phyloP scores from a whole-genome alignment of 2,888 invertebrate species.

The Lasius platythorax region DNA sequence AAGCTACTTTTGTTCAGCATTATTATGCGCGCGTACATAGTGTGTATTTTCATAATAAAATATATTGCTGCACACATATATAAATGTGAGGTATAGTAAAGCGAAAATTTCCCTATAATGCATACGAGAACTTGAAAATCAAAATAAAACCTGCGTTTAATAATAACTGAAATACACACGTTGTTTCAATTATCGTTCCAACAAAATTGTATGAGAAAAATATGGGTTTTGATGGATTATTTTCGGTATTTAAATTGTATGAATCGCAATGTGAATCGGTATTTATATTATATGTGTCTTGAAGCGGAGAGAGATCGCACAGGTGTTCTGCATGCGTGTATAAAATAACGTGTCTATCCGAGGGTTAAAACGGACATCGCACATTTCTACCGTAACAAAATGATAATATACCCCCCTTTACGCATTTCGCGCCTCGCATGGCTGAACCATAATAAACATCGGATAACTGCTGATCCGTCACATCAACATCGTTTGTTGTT shows the following conservation, averaged over 20 bases:
- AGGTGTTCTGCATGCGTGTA: conserved; percentile 15
- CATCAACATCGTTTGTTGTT: conserved; percentile 11
- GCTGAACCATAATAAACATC: conserved; percentile 38
- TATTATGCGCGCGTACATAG: background rate
- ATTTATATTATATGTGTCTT: conserved; percentile 3
- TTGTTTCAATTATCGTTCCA: background rate
- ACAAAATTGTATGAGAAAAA: background rate
- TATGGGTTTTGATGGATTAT: background rate
- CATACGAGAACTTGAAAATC: background rate
- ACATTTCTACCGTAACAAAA: conserved; percentile 48
- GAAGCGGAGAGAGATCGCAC: conserved; percentile 5
- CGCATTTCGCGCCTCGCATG: conserved; percentile 33
- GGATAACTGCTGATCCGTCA: conserved; percentile 37
- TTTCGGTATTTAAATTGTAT: conserved; percentile 2
- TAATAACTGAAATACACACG: conserved; percentile 7
- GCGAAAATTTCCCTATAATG: conserved; percentile 22
- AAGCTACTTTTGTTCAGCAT: conserved; percentile 27
- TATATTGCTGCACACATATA: background rate
- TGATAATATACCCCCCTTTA: background rate
- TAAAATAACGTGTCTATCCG: conserved; percentile 31
- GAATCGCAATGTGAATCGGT: background rate
- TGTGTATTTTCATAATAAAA: conserved; percentile 34
- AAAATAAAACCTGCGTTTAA: conserved; percentile 5
- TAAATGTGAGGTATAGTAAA: background rate
- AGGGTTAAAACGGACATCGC: conserved; percentile 34